Base-by-base conservation (phyloP, 1,140 invertebrate genomes). In the Charaxes varanes region DNA sequence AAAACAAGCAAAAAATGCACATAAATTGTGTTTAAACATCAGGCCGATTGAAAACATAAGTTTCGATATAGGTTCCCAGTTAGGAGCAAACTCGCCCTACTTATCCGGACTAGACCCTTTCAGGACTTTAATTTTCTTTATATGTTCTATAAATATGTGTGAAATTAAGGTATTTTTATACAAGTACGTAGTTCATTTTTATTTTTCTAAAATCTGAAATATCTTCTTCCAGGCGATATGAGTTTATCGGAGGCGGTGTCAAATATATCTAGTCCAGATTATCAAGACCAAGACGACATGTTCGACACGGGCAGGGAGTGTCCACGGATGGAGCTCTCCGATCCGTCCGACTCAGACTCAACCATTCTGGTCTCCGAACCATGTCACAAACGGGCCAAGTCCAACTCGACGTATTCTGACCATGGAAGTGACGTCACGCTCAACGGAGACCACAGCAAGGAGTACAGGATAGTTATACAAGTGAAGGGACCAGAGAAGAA, bases 251-350 rank as follows among this genome's bases (percentile, higher is more conserved):
- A 93, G 83, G 93, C 92, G 5, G 90, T 94, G 56, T 94, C 92
- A 44, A 94, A 94, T 83, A 94, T 94, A 78, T 93, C 91, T 49
- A 94, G 92, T 85, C 93, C 92, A 17, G 93, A 94, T 77, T 94
- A 93, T 78, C 92, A 93, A 80, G 93, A 94, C 65, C 86, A 86
- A 58, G 86, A 86, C 62, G 81, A 84, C 61, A 78, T 85, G 72
- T 87, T 86, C 62, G 82, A 85, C 27, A 69, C 82, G 15, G 86
- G 90, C 47, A 89, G 90, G 43, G 87, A 90, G 6, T 86, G 90
- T 46, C 91, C 91, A 50, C 85, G 91, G 18, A 94, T 94, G 92
- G 92, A 93, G 84, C 89, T 94, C 51, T 93, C 92, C 64, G 93
- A 94, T 84, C 92, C 92, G 17, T 94, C 92, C 73, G 93, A 94